These are phyloP conservation scores for Boloria selene DNA, from an alignment of 2,888 invertebrate species.

Conservation along the genomic window DNA sequence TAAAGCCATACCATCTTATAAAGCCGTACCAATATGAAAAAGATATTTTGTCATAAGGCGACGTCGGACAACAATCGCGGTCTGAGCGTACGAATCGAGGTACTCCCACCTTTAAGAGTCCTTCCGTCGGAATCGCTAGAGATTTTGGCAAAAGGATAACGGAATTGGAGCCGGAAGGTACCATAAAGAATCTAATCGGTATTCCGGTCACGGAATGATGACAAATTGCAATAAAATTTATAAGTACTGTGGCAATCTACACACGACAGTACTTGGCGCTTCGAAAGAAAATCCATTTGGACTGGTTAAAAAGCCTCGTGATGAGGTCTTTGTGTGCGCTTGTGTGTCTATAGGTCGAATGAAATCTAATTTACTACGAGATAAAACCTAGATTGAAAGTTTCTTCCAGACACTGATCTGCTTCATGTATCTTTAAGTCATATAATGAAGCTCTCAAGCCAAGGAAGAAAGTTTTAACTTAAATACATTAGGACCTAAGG, in stretches of 20 bases:
- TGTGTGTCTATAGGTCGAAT: slow-evolving; percentile 30
- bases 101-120: slow-evolving; percentile 72
- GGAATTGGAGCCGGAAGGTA: slow-evolving; percentile 70
- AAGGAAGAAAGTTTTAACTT: slow-evolving; percentile 29
- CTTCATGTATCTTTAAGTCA: slow-evolving; percentile 7
- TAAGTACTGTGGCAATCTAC: slow-evolving; percentile 44
- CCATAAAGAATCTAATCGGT: slow-evolving; percentile 44
- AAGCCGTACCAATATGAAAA: neutral
- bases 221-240: slow-evolving; percentile 40
- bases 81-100: slow-evolving; percentile 62
- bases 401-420: slow-evolving; percentile 21
- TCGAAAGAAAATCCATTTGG: slow-evolving; percentile 55
- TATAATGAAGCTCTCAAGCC: slow-evolving; percentile 21
- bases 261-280: slow-evolving; percentile 43
- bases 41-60: slow-evolving; percentile 59
- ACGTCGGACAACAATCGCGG: slow-evolving; percentile 59
- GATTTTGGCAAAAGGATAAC: slow-evolving; percentile 75
- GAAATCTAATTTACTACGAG: slow-evolving; percentile 29
- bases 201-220: slow-evolving; percentile 49
- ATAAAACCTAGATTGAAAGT: slow-evolving; percentile 33
- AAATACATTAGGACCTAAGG: slow-evolving; percentile 18
- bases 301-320: slow-evolving; percentile 44
- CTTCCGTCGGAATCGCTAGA: slow-evolving; percentile 68
- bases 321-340: slow-evolving; percentile 37
- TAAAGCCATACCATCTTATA: neutral